A percentile compares a stretch with the other conserved stretches of the same genome.
These are phyloP conservation scores for Drosophila ustulata DNA, from an alignment of 2,888 invertebrate genomes.

Conservation along the genomic window DNA sequence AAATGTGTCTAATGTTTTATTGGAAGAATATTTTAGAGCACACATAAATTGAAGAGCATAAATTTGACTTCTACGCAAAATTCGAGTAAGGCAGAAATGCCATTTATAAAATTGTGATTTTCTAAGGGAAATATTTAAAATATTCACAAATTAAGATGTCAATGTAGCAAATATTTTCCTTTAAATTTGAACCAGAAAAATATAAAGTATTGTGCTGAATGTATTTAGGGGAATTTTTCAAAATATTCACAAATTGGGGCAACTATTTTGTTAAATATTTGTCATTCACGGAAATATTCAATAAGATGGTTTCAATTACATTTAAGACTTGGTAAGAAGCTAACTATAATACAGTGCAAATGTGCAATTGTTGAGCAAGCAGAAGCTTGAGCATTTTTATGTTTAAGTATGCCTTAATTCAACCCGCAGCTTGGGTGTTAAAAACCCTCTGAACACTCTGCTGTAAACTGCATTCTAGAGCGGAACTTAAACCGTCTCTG, in stretches of 20 bases:
- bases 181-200: too few relatives aligned
- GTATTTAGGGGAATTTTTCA: too few relatives aligned
- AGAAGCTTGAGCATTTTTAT: neutral
- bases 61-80: too few relatives aligned
- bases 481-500: constrained; percentile 17
- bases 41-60: too few relatives aligned
- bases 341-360: neutral
- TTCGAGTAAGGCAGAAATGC: too few relatives aligned
- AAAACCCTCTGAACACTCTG: constrained; percentile 10
- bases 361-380: neutral
- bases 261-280: too few relatives aligned
- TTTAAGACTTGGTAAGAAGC: neutral
- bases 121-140: neutral
- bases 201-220: too few relatives aligned
- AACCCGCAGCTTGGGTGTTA: constrained; percentile 8
- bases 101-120: neutral
- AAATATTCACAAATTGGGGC: too few relatives aligned
- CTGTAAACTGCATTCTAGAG: constrained; percentile 4
- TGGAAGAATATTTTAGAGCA: too few relatives aligned
- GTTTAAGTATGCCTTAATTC: constrained; percentile 5
- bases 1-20: too few relatives aligned
- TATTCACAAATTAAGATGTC: neutral
- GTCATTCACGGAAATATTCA: neutral
- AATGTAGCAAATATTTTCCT: too few relatives aligned
- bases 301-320: neutral